Conservation (phyloP, 2,113 vertebrate genomes). For the Hiodon alosoides region DNA sequence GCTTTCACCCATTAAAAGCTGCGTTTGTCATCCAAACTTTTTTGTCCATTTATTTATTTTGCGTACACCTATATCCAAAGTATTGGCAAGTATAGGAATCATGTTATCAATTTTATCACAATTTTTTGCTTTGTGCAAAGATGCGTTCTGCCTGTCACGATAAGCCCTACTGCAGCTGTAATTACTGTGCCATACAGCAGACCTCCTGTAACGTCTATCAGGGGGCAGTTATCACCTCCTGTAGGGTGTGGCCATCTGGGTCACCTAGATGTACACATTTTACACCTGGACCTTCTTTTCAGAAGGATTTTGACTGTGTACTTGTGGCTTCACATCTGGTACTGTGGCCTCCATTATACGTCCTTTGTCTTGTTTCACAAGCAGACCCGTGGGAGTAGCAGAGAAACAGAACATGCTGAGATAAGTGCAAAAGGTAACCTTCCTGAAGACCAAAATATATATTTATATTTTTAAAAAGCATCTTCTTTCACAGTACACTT, state of each 20-base stretch:
- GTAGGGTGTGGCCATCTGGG: background rate
- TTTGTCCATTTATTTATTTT: too few relatives aligned
- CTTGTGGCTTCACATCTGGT: background rate
- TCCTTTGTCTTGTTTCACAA: background rate
- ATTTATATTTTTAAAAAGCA: background rate
- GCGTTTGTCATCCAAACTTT: too few relatives aligned
- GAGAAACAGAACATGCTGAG: background rate
- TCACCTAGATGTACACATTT: too few relatives aligned
- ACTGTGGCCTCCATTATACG: background rate
- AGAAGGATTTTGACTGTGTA: too few relatives aligned
- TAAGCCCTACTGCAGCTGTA: background rate
- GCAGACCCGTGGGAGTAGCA: background rate
- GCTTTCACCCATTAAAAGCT: too few relatives aligned
- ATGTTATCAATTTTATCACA: too few relatives aligned
- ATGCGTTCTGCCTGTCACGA: background rate
- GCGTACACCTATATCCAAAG: too few relatives aligned
- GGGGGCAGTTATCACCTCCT: slow-evolving; percentile 3
- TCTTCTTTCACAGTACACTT: background rate
- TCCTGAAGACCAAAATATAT: background rate
- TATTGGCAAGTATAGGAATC: too few relatives aligned
- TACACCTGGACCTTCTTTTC: too few relatives aligned
- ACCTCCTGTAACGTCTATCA: background rate
- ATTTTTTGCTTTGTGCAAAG: background rate
- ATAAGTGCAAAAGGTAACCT: background rate
- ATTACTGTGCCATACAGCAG: background rate